Conservation (phyloP, 2,113 vertebrate species). For the Canis aureus region DNA sequence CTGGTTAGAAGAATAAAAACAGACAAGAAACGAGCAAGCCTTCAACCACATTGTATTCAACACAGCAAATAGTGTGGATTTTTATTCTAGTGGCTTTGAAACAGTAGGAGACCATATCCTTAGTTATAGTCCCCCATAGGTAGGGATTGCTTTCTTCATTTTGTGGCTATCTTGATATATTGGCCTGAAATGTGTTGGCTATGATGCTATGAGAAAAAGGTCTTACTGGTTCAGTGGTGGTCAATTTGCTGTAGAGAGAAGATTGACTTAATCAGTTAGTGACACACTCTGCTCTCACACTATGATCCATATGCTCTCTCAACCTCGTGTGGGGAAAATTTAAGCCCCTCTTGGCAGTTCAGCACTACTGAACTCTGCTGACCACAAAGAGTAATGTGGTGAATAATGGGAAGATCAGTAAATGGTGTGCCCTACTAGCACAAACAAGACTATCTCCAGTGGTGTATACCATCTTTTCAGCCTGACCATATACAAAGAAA, state of each 20-base stretch:
- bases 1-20: neutral
- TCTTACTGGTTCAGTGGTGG: neutral
- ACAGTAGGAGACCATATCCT: neutral
- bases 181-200: neutral
- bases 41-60: neutral
- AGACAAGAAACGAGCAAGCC: constrained; percentile 25
- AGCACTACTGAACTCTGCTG: neutral
- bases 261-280: neutral
- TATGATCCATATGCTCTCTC: neutral
- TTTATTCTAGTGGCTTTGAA: constrained; percentile 6
- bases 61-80: neutral
- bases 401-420: neutral
- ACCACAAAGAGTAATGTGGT: neutral
- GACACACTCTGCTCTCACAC: neutral
- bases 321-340: neutral
- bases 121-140: neutral
- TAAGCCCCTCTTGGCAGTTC: neutral
- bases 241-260: neutral
- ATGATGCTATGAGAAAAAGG: neutral
- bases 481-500: neutral
- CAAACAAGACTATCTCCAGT: neutral
- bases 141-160: neutral
- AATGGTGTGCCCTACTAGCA: neutral
- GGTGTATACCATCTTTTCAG: neutral
- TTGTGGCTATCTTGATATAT: neutral